A percentile compares a stretch with the other conserved stretches of the same genome.
Evolutionary conservation across 2,888 invertebrate genomes (phyloP).

Genomic region (Lasioglossum pauxillum): DNA sequence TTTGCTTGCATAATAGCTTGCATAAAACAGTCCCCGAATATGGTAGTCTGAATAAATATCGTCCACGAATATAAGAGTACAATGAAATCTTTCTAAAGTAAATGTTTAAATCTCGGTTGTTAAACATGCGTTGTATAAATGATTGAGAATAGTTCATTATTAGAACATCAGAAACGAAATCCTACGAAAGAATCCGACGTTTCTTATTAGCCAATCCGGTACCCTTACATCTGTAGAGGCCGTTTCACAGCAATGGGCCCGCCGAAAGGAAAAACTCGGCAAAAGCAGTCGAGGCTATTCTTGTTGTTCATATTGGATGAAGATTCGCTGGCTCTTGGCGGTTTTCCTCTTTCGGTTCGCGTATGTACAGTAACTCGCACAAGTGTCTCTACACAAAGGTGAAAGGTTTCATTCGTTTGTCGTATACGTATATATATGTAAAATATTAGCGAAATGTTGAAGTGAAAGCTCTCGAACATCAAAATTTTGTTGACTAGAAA

Average conservation of each 20-base stretch:
- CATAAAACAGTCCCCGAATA: neutral
- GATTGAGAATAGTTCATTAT: neutral
- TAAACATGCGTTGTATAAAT: neutral
- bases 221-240: neutral
- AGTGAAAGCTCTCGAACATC: neutral
- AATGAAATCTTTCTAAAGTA: neutral
- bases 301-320: slow-evolving; percentile 5
- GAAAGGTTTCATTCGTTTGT: neutral
- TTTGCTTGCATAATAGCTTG: neutral
- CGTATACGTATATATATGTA: neutral
- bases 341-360: neutral
- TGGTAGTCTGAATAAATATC: neutral
- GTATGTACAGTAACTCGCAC: neutral
- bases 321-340: slow-evolving; percentile 3
- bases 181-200: neutral
- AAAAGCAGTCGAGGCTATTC: neutral
- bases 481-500: neutral
- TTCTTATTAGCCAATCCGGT: neutral
- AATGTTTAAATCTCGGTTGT: neutral
- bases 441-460: no score
- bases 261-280: neutral
- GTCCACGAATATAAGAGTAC: neutral
- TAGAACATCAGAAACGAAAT: neutral
- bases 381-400: neutral
- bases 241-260: neutral